phyloP scores from a whole-genome alignment of 2,113 vertebrate species.

The Dicrurus megarhynchus region DNA sequence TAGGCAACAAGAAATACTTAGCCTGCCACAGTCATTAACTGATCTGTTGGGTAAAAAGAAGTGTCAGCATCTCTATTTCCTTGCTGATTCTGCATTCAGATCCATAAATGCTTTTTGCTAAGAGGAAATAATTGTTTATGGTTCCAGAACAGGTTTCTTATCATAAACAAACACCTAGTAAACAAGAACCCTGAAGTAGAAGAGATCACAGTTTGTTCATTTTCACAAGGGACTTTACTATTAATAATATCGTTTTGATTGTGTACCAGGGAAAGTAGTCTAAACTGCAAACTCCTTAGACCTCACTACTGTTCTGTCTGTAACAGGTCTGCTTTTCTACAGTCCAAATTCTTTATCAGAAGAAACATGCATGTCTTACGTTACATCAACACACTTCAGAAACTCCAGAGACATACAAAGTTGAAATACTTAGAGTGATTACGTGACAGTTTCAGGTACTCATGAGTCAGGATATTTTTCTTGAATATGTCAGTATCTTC shows the following conservation, averaged over 20 bases:
- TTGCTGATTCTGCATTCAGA: neutral
- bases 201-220: neutral
- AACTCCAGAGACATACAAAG: neutral
- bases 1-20: neutral
- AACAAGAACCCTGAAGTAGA: neutral
- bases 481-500: neutral
- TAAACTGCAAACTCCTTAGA: conserved; percentile 25
- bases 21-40: neutral
- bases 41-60: neutral
- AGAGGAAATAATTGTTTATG: neutral
- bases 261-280: neutral
- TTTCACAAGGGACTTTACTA: neutral
- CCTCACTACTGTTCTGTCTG: neutral
- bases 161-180: neutral
- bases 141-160: neutral
- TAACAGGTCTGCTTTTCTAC: neutral
- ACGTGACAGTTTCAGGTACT: neutral
- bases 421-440: neutral
- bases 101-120: neutral
- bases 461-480: neutral
- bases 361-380: neutral
- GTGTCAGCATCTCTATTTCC: neutral
- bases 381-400: neutral
- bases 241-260: conserved; percentile 11
- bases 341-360: neutral